These are phyloP conservation scores for Bergia sp. DNA, from an alignment of 92 coral and sea anemone genomes.

Conservation along the genomic window DNA sequence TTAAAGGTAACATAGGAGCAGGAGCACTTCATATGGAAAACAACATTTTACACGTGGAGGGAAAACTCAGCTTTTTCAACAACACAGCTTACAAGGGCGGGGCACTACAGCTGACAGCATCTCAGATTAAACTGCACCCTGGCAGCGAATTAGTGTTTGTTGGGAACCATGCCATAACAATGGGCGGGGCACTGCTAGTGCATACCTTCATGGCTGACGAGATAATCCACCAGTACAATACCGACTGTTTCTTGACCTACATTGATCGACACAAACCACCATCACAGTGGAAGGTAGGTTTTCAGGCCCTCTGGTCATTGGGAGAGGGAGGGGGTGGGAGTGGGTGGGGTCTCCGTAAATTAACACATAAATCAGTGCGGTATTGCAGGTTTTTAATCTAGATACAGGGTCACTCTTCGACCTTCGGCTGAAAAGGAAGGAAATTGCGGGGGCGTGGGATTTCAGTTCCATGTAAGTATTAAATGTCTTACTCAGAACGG, in stretches of 20 bases:
- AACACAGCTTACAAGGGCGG: constrained; percentile 82
- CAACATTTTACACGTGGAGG: constrained; percentile 69
- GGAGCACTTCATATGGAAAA: constrained; percentile 77
- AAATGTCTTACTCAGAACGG: no score
- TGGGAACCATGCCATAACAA: constrained; percentile 62
- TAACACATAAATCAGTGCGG: no score
- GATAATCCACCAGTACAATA: constrained; percentile 70
- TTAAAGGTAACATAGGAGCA: constrained; percentile 66
- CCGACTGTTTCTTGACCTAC: constrained; percentile 87
- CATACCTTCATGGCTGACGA: constrained; percentile 64
- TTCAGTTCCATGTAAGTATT: no score
- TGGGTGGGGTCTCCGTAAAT: no score
- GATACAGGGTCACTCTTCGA: no score
- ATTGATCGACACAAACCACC: constrained; percentile 57
- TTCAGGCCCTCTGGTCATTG: not conserved
- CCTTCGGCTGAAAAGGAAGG: no score
- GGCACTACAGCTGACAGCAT: constrained; percentile 66
- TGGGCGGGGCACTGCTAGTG: constrained; percentile 85
- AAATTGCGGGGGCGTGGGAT: no score
- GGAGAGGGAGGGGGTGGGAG: no score
- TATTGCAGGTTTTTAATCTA: no score
- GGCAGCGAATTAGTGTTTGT: constrained; percentile 73
- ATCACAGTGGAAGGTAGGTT: constrained; percentile 86
- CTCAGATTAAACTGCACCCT: constrained; percentile 81
- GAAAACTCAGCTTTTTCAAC: constrained; percentile 61